Evolutionary conservation across 1,140 invertebrate genomes (phyloP).

Genomic region (Megalopta genalis): DNA sequence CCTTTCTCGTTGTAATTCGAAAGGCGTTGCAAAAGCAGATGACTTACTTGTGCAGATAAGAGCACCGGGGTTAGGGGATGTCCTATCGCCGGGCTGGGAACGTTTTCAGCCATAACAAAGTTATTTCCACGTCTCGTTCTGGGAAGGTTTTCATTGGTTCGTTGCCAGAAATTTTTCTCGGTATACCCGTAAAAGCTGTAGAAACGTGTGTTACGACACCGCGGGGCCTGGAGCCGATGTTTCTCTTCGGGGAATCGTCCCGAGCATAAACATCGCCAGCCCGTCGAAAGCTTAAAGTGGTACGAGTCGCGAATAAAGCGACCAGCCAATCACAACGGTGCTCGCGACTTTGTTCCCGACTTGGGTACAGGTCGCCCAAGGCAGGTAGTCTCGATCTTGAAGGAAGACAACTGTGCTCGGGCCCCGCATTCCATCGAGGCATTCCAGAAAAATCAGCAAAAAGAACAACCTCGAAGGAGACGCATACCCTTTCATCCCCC

Average conservation of each 20-base stretch:
- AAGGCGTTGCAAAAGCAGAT: not conserved
- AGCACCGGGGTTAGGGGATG: not conserved
- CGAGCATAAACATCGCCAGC: conserved; percentile 48
- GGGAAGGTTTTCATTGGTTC: conserved; percentile 57
- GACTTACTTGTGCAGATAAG: conserved; percentile 17
- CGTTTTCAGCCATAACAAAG: conserved; percentile 38
- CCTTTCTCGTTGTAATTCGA: not conserved
- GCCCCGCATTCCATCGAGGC: too few species aligned
- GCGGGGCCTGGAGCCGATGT: conserved; percentile 34
- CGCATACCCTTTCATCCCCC: too few species aligned
- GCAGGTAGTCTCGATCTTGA: conserved; percentile 15
- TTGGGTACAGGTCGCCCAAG: not conserved
- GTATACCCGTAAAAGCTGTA: conserved; percentile 52
- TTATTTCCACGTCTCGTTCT: conserved; percentile 59
- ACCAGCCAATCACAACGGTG: conserved; percentile 7
- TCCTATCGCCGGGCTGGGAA: not conserved
- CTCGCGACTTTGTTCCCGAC: conserved; percentile 4
- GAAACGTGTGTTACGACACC: conserved; percentile 58
- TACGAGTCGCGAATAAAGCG: conserved; percentile 46
- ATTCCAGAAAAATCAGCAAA: too few species aligned
- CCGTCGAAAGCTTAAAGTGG: conserved; percentile 47
- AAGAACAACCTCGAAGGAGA: too few species aligned
- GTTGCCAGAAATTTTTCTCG: conserved; percentile 57
- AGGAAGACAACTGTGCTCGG: conserved; percentile 24
- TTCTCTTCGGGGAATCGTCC: conserved; percentile 59